Conservation (phyloP, 2,888 invertebrate genomes). For the Drosophila meridionalis region DNA sequence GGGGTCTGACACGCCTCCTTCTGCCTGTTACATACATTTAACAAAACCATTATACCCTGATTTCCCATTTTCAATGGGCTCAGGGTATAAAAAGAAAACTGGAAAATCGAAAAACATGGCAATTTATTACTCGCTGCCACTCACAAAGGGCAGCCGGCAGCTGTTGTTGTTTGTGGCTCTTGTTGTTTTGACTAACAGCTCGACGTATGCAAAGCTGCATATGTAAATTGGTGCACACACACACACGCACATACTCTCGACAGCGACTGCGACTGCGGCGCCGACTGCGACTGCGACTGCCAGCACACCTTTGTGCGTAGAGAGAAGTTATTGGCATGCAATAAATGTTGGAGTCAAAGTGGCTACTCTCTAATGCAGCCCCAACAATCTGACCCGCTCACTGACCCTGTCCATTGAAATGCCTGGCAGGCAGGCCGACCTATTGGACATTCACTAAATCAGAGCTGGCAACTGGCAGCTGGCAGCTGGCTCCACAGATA, state of each 20-base stretch:
- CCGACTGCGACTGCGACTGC: neutral
- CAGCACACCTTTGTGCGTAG: conserved; percentile 26
- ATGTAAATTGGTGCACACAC: conserved; percentile 55
- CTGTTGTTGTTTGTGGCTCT: neutral
- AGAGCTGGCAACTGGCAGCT: conserved; percentile 1
- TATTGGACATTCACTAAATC: conserved; percentile 57
- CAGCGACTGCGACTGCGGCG: neutral
- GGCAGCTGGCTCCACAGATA: conserved; percentile 25
- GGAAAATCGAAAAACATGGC: conserved; percentile 18
- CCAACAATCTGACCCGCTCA: neutral
- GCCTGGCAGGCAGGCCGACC: conserved; percentile 31
- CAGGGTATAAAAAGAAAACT: conserved; percentile 2
- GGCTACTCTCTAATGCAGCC: conserved; percentile 37
- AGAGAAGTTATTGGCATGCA: conserved; percentile 71
- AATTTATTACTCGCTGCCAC: conserved; percentile 54
- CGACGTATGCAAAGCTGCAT: conserved; percentile 5
- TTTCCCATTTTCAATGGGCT: too few relatives aligned
- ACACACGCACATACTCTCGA: neutral
- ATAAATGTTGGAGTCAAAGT: conserved; percentile 64
- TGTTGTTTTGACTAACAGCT: conserved; percentile 2
- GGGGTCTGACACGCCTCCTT: too few relatives aligned
- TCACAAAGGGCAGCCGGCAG: conserved; percentile 19
- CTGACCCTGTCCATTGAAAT: conserved; percentile 33
- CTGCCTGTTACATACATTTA: too few relatives aligned
- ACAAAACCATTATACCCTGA: too few relatives aligned